Conservation (phyloP, 2,888 invertebrate genomes). For the Lutraria lutraria region DNA sequence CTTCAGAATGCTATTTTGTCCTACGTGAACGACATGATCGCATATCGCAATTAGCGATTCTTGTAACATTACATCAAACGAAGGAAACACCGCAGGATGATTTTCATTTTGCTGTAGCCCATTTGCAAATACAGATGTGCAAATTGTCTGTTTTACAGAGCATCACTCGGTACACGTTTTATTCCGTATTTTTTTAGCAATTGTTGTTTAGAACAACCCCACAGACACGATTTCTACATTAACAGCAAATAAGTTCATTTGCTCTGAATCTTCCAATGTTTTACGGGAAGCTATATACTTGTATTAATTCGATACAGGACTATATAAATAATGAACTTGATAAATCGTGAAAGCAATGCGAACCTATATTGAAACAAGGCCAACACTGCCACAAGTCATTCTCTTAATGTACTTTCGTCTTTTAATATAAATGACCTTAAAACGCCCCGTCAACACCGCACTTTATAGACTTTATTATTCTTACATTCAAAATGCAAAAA, state of each 20-base stretch:
- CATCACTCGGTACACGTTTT: neutral
- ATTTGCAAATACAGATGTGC: neutral
- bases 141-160: too few relatives aligned
- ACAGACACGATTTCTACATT: neutral
- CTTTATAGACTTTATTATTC: neutral
- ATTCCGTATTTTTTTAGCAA: neutral
- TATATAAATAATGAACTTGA: neutral
- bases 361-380: neutral
- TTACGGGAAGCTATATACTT: neutral
- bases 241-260: neutral
- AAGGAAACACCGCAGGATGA: neutral
- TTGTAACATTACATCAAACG: neutral
- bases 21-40: neutral
- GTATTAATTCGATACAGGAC: neutral
- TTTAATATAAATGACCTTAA: neutral
- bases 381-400: constrained; percentile 1
- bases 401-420: neutral
- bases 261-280: neutral
- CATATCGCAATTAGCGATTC: neutral
- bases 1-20: neutral
- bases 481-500: neutral
- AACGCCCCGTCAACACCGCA: constrained; percentile 5
- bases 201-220: neutral
- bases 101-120: neutral
- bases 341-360: neutral